A percentile compares a stretch with the other conserved stretches of the same genome.
phyloP scores from a whole-genome alignment of 2,113 vertebrate genomes.

The Ovis canadensis region DNA sequence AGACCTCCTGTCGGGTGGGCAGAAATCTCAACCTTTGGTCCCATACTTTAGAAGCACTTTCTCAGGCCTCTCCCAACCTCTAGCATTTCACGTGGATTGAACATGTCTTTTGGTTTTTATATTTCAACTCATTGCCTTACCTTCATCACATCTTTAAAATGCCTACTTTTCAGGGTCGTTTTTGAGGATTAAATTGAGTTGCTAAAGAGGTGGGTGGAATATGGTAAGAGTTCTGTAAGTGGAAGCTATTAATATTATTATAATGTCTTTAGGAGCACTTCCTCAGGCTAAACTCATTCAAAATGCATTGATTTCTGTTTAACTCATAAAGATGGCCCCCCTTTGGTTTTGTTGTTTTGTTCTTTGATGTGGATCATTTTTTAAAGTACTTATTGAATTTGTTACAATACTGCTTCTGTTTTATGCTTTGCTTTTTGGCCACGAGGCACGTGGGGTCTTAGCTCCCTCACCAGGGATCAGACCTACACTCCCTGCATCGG shows the following conservation, averaged over 20 bases:
- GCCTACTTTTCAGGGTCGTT: not conserved
- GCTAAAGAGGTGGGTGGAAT: not conserved
- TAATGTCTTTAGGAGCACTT: not conserved
- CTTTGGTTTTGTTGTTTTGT: not conserved
- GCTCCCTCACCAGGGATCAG: not conserved
- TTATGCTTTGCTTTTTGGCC: not conserved
- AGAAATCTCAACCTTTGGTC: not conserved
- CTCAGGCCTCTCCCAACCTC: not conserved
- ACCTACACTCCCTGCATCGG: not conserved
- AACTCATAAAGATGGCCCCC: not conserved
- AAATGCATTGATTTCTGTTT: not conserved
- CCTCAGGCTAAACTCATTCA: not conserved
- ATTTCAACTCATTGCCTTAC: not conserved
- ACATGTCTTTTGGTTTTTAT: not conserved
- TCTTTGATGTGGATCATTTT: not conserved
- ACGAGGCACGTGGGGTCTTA: not conserved
- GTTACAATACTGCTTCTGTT: not conserved
- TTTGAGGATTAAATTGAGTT: not conserved
- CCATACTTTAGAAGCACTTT: not conserved
- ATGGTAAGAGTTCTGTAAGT: not conserved
- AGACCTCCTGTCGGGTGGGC: not conserved
- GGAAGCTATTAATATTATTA: not conserved
- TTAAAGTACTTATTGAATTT: not conserved
- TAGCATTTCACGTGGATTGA: not conserved
- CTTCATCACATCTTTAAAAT: not conserved